Base-by-base conservation (phyloP, 2,888 invertebrate genomes). In the Rotaria sp. region DNA sequence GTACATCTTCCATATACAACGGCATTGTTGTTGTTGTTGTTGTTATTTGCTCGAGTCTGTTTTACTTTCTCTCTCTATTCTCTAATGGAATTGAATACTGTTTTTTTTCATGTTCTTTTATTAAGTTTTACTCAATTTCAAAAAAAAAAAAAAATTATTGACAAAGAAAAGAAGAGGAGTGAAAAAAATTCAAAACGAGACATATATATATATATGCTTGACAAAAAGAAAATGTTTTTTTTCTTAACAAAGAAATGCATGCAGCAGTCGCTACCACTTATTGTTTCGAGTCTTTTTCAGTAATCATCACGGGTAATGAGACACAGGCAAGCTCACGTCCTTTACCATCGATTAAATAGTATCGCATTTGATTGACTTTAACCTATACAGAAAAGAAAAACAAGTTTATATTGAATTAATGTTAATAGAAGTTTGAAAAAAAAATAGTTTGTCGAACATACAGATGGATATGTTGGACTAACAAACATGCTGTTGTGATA, bases 281-380 rank as follows among this genome's bases (percentile, higher is more conserved):
- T 67, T 18, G 30, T 67, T 67, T 67, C 5, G 67, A 80, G 45
- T 45, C 45, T 80, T 80, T 80, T 80, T 80, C 80, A 45, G 80
- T 80, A 45, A 80, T 80, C 80, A 80, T 80, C 3, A 80, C 80
- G 26, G 80, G 80, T 45, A 80, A 41, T 45, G 45, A 41, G 26
- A 80, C n/a, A 35, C 80, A 80, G 10, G 80, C 80, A 45, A 80
- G n/a, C 21, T 80, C 80, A n/a, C 80, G 41, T 80, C 80, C 80
- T 41, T 80, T 80, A 80, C 80, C 80, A 80, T 80, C 80, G 80
- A 80, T 41, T 80, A 80, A 80, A 45, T 80, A 80, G 35, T 80
- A 80, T 45, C 80, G 80, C 80, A 80, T 80, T 80, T 80, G 80
- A 80, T 80, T 80, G 26, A 80, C 38, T 45, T 45, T 80, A 41